A percentile compares a stretch with the other conserved stretches of the same genome.
Evolutionary conservation across 53 echinoderm and acorn worm species (phyloP).

Genomic region (Hippasteria phrygiana): DNA sequence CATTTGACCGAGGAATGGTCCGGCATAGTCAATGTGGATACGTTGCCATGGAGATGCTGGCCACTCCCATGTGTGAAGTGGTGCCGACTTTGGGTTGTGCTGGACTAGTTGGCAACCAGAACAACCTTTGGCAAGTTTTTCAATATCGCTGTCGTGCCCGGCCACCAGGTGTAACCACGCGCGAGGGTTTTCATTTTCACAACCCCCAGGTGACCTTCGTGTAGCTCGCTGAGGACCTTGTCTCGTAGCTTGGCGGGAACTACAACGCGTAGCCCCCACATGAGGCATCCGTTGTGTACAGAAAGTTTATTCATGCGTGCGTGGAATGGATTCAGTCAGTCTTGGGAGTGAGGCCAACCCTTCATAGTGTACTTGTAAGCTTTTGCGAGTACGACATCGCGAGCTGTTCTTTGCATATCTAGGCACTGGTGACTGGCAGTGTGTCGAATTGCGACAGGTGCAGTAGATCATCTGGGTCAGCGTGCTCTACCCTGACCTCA

Average conservation of each 20-base stretch:
- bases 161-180: slow-evolving; percentile 70
- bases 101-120: slow-evolving; percentile 52
- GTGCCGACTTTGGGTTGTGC: slow-evolving; percentile 51
- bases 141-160: slow-evolving; percentile 65
- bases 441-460: slow-evolving; percentile 51
- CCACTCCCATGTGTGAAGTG: slow-evolving; percentile 74
- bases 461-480: slow-evolving; percentile 47
- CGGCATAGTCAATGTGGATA: slow-evolving; percentile 74
- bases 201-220: slow-evolving; percentile 77
- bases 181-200: slow-evolving; percentile 74
- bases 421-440: slow-evolving; percentile 65
- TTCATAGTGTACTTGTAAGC: slow-evolving; percentile 56
- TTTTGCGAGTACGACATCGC: slow-evolving; percentile 51
- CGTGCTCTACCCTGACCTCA: background rate
- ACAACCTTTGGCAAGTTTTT: slow-evolving; percentile 68
- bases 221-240: slow-evolving; percentile 60
- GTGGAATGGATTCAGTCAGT: slow-evolving; percentile 64
- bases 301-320: slow-evolving; percentile 62
- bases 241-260: slow-evolving; percentile 63
- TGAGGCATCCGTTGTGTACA: slow-evolving; percentile 62
- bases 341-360: slow-evolving; percentile 64
- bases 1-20: slow-evolving; percentile 72
- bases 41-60: slow-evolving; percentile 60
- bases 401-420: slow-evolving; percentile 47
- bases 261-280: slow-evolving; percentile 70